phyloP scores from a whole-genome alignment of 2,113 vertebrate genomes.

The Cheirogaleus medius region DNA sequence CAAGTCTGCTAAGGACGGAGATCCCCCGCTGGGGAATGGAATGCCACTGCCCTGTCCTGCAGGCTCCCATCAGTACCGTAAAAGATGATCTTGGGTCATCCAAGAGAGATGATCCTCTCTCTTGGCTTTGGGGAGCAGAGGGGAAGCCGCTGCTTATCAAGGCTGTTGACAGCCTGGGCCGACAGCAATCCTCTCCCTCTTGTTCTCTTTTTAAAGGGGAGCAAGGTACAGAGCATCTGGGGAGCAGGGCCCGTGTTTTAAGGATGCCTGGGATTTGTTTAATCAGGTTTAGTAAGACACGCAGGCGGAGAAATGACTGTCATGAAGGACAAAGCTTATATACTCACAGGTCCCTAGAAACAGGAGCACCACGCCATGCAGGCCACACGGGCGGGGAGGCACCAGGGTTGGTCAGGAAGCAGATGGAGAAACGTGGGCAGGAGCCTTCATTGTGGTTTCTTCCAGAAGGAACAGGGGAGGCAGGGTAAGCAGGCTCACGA shows the following conservation, averaged over 20 bases:
- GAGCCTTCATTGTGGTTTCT: not conserved
- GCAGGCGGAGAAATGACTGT: not conserved
- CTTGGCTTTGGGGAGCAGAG: not conserved
- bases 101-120: fast-evolving
- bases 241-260: not conserved
- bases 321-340: not conserved
- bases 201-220: not conserved
- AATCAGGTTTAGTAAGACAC: not conserved
- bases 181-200: no score
- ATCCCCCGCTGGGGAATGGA: not conserved
- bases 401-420: no score
- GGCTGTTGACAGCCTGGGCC: no score
- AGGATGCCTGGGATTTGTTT: not conserved
- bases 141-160: not conserved
- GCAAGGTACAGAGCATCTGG: not conserved
- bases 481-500: fast-evolving
- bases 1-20: not conserved
- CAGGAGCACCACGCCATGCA: fast-evolving
- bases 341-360: not conserved
- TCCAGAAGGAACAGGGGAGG: not conserved
- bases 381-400: fast-evolving
- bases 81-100: not conserved
- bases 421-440: not conserved
- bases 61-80: fast-evolving
- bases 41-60: not conserved